These are phyloP conservation scores for Zalophus californianus DNA, from an alignment of 2,797 vertebrate species.

Conservation along the genomic window DNA sequence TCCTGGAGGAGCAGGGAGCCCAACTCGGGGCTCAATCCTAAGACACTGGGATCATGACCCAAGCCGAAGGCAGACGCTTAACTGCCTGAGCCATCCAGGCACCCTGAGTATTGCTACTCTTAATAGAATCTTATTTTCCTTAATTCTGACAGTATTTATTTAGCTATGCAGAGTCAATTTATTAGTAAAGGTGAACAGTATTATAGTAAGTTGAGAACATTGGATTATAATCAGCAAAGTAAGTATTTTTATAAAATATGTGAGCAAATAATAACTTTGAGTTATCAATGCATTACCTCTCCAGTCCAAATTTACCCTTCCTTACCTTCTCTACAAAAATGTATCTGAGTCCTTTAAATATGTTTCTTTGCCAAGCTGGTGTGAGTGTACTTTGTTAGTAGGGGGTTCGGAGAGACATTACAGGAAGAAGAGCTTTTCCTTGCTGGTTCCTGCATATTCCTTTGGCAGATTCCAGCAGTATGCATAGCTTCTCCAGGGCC, in stretches of 20 bases:
- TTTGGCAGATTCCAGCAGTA: neutral
- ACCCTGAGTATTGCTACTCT: neutral
- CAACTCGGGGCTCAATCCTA: neutral
- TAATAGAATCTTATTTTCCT: constrained; percentile 27
- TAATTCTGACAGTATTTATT: constrained; percentile 51
- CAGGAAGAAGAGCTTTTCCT: neutral
- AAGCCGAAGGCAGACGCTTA: neutral
- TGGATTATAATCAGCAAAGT: constrained; percentile 9
- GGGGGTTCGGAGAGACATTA: neutral
- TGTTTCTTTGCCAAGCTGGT: neutral
- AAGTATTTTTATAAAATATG: constrained; percentile 49
- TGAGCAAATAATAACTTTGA: constrained; percentile 15
- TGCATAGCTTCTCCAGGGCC: neutral
- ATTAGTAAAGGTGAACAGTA: constrained; percentile 45
- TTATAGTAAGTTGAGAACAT: neutral
- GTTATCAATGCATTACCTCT: neutral
- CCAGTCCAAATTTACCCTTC: constrained; percentile 20
- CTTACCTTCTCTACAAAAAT: neutral
- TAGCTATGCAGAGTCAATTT: neutral
- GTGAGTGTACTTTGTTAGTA: neutral
- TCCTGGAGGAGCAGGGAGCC: neutral
- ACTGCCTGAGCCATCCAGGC: neutral
- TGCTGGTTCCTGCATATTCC: neutral
- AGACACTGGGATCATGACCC: neutral
- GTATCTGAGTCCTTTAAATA: constrained; percentile 1